These are phyloP conservation scores for Marasmarcha lunaedactyla DNA, from an alignment of 2,888 invertebrate species.

Conservation along the genomic window DNA sequence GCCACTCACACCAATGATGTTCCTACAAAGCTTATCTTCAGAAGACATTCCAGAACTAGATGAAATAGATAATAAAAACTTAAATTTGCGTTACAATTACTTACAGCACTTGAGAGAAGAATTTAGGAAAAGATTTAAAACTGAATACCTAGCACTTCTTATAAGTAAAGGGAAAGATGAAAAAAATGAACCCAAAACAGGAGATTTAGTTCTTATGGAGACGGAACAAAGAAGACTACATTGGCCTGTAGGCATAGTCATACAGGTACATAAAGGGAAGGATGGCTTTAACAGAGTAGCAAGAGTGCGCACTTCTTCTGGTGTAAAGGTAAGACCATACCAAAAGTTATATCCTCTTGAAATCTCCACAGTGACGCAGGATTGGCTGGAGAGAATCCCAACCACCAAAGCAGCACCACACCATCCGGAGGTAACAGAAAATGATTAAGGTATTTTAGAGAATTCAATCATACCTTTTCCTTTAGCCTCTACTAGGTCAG, in stretches of 20 bases:
- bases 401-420: no score
- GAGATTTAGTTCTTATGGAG: slow-evolving; percentile 7
- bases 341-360: slow-evolving; percentile 4
- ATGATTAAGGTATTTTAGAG: no score
- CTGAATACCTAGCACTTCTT: slow-evolving; percentile 6
- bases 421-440: no score
- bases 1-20: slow-evolving; percentile 3
- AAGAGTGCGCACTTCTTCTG: slow-evolving; percentile 5
- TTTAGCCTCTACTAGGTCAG: no score
- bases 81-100: not conserved
- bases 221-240: slow-evolving; percentile 6
- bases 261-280: slow-evolving; percentile 6
- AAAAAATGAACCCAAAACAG: not conserved
- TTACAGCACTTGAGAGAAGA: slow-evolving; percentile 1
- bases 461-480: no score
- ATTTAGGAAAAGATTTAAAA: slow-evolving; percentile 3
- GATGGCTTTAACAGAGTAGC: slow-evolving; percentile 8
- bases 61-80: not conserved
- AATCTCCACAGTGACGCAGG: not conserved
- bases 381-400: no score
- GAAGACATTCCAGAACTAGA: slow-evolving; percentile 2
- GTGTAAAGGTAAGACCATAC: slow-evolving; percentile 3
- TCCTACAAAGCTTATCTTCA: not conserved
- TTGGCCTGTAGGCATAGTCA: slow-evolving; percentile 9
- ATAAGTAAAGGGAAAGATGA: slow-evolving; percentile 8